These are phyloP conservation scores for Cichlasoma orientale DNA, from an alignment of 2,797 vertebrate species.

Conservation along the genomic window DNA sequence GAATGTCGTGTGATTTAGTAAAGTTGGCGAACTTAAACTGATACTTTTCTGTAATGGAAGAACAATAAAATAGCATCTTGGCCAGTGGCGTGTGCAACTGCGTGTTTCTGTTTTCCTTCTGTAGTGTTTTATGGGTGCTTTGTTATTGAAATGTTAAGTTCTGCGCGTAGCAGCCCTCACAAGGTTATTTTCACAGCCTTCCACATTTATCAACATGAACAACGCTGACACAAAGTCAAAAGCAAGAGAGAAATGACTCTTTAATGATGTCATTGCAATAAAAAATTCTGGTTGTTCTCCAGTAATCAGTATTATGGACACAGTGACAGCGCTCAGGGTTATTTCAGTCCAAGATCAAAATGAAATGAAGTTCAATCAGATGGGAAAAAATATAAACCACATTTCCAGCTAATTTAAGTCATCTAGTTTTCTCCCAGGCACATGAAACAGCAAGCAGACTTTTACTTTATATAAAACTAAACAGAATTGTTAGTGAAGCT, in stretches of 20 bases:
- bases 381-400: neutral
- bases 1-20: slow-evolving; percentile 15
- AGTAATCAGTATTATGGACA: slow-evolving; percentile 29
- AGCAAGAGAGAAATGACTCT: slow-evolving; percentile 20
- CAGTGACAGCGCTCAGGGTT: slow-evolving; percentile 12
- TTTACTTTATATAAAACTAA: neutral
- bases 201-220: slow-evolving; percentile 44
- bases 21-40: slow-evolving; percentile 9
- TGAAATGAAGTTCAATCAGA: slow-evolving; percentile 14
- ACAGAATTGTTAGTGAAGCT: neutral
- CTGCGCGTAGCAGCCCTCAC: neutral
- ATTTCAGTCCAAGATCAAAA: slow-evolving; percentile 18
- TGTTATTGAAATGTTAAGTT: slow-evolving; percentile 27
- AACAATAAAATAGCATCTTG: slow-evolving; percentile 15
- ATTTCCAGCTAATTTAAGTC: neutral
- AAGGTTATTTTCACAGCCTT: slow-evolving; percentile 32
- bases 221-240: slow-evolving; percentile 39
- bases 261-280: slow-evolving; percentile 41
- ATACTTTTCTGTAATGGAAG: neutral
- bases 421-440: neutral
- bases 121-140: slow-evolving; percentile 27
- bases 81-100: slow-evolving; percentile 16
- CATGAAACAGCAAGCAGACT: neutral
- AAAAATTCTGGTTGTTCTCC: slow-evolving; percentile 24
- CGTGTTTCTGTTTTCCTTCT: slow-evolving; percentile 24